Conservation (phyloP, 2,888 invertebrate genomes). For the Pristionchus japonicus region DNA sequence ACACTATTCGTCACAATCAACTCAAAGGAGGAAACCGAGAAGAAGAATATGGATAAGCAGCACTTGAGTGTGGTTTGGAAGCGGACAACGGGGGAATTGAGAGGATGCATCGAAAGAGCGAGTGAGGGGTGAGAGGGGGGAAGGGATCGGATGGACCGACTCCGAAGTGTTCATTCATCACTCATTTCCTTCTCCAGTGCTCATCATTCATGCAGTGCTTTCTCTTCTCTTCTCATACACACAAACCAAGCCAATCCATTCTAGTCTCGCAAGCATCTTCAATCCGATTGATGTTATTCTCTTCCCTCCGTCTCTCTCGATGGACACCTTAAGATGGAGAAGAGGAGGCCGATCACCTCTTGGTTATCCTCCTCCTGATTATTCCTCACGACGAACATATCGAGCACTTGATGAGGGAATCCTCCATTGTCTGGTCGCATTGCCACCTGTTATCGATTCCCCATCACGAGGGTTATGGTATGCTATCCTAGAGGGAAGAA, state of each 20-base stretch:
- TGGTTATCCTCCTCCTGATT: background rate
- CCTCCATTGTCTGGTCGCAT: background rate
- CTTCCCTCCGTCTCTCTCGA: background rate
- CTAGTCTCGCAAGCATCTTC: background rate
- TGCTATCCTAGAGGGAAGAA: background rate
- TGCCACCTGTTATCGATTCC: slow-evolving; percentile 22
- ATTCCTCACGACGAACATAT: background rate
- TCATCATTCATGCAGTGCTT: slow-evolving; percentile 15
- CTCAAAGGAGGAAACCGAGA: background rate
- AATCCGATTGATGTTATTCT: background rate
- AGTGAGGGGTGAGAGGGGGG: background rate
- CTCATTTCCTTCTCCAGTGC: background rate
- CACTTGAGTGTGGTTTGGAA: background rate
- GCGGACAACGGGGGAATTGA: background rate
- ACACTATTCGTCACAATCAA: background rate
- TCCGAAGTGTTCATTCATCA: slow-evolving; percentile 11
- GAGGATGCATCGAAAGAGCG: background rate
- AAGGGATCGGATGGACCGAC: background rate
- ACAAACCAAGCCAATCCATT: slow-evolving; percentile 33
- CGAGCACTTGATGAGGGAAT: background rate
- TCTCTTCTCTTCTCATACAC: background rate
- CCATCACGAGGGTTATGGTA: slow-evolving; percentile 21
- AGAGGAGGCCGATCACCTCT: background rate
- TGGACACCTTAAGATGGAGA: background rate
- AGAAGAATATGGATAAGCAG: too few relatives aligned